A percentile compares a stretch with the other conserved stretches of the same genome.
These are phyloP conservation scores for Lysandra coridon DNA, from an alignment of 2,888 invertebrate species.

Conservation along the genomic window DNA sequence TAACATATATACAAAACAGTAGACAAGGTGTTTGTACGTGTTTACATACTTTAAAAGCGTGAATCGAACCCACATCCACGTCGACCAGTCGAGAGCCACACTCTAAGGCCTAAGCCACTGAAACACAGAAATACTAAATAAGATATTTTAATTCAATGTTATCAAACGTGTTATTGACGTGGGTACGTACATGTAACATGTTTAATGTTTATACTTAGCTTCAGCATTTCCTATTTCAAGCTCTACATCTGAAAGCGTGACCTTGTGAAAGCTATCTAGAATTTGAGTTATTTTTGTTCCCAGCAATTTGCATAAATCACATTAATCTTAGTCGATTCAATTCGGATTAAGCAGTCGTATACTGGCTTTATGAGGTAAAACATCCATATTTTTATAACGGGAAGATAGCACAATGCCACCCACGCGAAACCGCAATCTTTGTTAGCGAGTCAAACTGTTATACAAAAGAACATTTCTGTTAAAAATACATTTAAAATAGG, in stretches of 20 bases:
- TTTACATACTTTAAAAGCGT: too few species aligned
- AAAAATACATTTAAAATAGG: not conserved
- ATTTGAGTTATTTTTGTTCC: slow-evolving; percentile 23
- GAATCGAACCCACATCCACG: too few species aligned
- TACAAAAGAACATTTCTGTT: slow-evolving; percentile 24
- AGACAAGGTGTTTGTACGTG: too few species aligned
- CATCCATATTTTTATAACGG: slow-evolving; percentile 18
- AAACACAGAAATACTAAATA: too few species aligned
- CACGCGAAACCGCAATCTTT: slow-evolving; percentile 8
- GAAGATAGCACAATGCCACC: slow-evolving; percentile 17
- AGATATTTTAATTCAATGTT: too few species aligned
- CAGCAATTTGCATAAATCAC: slow-evolving; percentile 24
- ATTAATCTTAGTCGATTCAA: slow-evolving; percentile 24
- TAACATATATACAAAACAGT: not conserved
- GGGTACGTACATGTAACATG: not conserved
- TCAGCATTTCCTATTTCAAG: not conserved
- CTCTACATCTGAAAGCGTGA: not conserved
- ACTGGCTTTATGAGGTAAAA: slow-evolving; percentile 16
- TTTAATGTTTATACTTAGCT: not conserved
- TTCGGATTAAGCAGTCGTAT: slow-evolving; percentile 16
- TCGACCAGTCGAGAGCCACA: too few species aligned
- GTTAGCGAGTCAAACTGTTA: slow-evolving; percentile 20
- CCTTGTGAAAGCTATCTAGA: slow-evolving; percentile 11
- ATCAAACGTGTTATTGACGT: too few species aligned
- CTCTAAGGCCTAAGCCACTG: too few species aligned